phyloP scores from a whole-genome alignment of 1,140 invertebrate species.

The Trichonephila inaurata region DNA sequence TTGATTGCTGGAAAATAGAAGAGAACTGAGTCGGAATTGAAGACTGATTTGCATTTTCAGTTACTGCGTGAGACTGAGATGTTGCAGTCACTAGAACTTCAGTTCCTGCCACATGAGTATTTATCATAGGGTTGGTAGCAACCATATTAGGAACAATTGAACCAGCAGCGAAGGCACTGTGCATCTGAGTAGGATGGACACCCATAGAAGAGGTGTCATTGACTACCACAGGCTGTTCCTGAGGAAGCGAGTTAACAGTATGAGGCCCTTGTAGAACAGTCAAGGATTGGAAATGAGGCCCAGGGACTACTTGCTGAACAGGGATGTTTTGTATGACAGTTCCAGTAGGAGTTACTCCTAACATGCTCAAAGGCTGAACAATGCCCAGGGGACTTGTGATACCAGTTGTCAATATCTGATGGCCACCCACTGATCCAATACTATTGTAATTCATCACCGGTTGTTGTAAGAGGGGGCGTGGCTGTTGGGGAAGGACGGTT shows the following conservation, averaged over 20 bases:
- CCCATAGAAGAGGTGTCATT: conserved; percentile 73
- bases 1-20: conserved; percentile 60
- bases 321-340: conserved; percentile 76
- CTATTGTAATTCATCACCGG: conserved; percentile 75
- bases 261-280: conserved; percentile 73
- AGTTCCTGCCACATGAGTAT: conserved; percentile 69
- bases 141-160: conserved; percentile 77
- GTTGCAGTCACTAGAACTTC: conserved; percentile 64
- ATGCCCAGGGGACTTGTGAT: conserved; percentile 73
- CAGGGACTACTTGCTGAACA: conserved; percentile 73
- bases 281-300: conserved; percentile 75
- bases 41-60: conserved; percentile 33
- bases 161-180: conserved; percentile 77
- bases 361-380: conserved; percentile 76
- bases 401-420: conserved; percentile 72
- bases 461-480: conserved; percentile 72
- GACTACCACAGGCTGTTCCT: conserved; percentile 75
- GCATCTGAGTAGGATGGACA: conserved; percentile 75
- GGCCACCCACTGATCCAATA: conserved; percentile 65
- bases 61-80: conserved; percentile 58
- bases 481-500: conserved; percentile 75
- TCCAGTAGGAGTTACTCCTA: conserved; percentile 70
- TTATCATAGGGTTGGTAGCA: conserved; percentile 70
- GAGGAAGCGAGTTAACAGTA: conserved; percentile 70
- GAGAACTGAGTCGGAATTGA: conserved; percentile 44